Evolutionary conservation across 2,888 invertebrate species (phyloP).

Genomic region (Lycocerus yunnanus): DNA sequence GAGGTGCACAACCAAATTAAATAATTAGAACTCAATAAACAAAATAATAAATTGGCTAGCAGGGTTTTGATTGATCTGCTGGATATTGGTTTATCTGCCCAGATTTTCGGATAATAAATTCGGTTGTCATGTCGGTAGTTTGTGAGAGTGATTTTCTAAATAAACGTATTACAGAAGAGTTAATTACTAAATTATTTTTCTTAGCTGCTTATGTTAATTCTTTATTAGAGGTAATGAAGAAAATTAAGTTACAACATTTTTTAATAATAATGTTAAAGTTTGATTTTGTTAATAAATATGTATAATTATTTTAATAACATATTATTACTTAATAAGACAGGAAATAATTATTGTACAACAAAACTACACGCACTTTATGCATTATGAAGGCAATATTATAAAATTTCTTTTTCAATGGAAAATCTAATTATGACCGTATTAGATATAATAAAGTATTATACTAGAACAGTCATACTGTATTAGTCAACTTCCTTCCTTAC

Average conservation of each 20-base stretch:
- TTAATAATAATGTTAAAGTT: background rate
- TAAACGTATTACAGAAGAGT: background rate
- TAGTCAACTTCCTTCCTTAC: constrained; percentile 16
- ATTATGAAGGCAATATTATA: constrained; percentile 9
- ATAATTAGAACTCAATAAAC: too few species aligned
- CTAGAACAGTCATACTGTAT: background rate
- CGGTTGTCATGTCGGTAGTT: too few species aligned
- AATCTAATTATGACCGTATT: constrained; percentile 10
- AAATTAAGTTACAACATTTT: background rate
- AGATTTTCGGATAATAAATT: too few species aligned
- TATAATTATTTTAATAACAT: background rate
- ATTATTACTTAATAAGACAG: constrained; percentile 3
- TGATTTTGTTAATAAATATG: background rate
- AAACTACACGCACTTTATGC: constrained; percentile 4
- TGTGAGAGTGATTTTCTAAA: background rate
- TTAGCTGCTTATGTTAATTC: background rate
- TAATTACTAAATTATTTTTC: background rate
- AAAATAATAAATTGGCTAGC: too few species aligned
- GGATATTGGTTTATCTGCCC: too few species aligned
- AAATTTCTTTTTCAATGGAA: constrained; percentile 18
- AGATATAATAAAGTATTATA: constrained; percentile 10
- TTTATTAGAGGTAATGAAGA: background rate
- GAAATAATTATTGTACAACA: constrained; percentile 5
- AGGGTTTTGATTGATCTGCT: too few species aligned
- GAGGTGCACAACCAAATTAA: too few species aligned